phyloP scores from a whole-genome alignment of 1,140 invertebrate species.

The Drosophila hydei region DNA sequence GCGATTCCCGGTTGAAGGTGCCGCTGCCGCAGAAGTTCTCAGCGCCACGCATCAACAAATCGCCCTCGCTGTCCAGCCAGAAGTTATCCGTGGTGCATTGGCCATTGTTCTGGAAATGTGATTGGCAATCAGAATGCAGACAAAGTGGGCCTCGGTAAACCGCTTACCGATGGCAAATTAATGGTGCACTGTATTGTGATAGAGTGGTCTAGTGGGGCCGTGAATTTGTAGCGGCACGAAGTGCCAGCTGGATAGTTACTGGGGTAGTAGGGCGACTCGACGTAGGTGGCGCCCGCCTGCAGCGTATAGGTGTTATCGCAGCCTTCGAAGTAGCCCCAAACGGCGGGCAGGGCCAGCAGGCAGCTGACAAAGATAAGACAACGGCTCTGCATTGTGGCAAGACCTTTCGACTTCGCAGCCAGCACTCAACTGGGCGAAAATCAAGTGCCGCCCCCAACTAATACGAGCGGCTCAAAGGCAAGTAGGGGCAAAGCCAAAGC shows the following conservation, averaged over 20 bases:
- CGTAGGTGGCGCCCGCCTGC: constrained; percentile 43
- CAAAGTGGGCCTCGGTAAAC: too few species aligned
- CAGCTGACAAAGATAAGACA: constrained; percentile 40
- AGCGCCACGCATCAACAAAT: constrained; percentile 60
- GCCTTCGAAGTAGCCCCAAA: constrained; percentile 59
- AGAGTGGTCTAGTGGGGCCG: constrained; percentile 66
- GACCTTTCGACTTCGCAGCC: constrained; percentile 47
- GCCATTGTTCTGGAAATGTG: constrained; percentile 40
- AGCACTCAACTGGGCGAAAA: constrained; percentile 51
- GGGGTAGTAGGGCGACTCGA: constrained; percentile 76
- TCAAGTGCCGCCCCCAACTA: constrained; percentile 45
- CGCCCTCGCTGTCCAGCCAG: constrained; percentile 72
- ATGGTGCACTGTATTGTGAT: constrained; percentile 66
- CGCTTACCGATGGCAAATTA: constrained; percentile 58
- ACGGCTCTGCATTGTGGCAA: constrained; percentile 40
- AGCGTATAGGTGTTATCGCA: constrained; percentile 64
- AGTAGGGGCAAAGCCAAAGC: constrained; percentile 26
- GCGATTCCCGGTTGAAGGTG: constrained; percentile 52
- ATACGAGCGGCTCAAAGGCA: constrained; percentile 41
- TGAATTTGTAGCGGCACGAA: constrained; percentile 75
- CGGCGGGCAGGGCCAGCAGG: constrained; percentile 28
- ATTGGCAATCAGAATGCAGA: neutral
- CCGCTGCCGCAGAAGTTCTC: constrained; percentile 77
- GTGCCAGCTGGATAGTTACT: constrained; percentile 67
- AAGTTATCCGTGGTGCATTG: constrained; percentile 72